Conservation (phyloP, 1,140 invertebrate species). For the Drosophila chauvacae region DNA sequence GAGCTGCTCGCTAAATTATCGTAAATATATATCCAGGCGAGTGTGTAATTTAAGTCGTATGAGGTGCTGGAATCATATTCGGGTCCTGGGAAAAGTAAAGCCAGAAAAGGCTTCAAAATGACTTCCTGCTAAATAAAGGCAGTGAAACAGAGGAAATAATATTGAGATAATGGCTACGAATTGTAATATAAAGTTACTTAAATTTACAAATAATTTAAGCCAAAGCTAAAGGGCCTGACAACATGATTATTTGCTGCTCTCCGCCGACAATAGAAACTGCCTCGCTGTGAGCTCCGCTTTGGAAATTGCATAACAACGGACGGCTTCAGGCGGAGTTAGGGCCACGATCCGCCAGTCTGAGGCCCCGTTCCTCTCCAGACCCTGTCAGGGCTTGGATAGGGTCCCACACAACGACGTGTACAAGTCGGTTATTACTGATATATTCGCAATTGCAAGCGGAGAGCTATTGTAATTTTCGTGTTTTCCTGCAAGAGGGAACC, state of each 20-base stretch:
- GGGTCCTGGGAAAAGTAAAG: neutral
- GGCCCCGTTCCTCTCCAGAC: constrained; percentile 1
- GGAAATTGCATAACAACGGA: constrained; percentile 39
- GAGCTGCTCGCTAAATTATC: constrained; percentile 37
- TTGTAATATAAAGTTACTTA: constrained; percentile 3
- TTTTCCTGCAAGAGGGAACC: constrained; percentile 59
- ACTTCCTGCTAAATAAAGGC: neutral
- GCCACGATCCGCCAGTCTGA: constrained; percentile 22
- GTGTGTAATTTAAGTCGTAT: constrained; percentile 31
- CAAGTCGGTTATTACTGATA: constrained; percentile 77
- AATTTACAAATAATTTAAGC: constrained; percentile 12
- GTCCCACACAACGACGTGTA: constrained; percentile 58
- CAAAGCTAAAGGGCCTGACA: constrained; percentile 22
- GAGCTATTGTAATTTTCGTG: constrained; percentile 78
- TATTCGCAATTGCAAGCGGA: constrained; percentile 56
- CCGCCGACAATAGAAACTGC: constrained; percentile 33
- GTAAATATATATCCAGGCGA: constrained; percentile 36
- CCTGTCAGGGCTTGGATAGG: constrained; percentile 16
- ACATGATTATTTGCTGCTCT: constrained; percentile 31
- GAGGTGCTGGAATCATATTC: constrained; percentile 9
- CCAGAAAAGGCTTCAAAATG: neutral
- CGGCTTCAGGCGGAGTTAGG: constrained; percentile 27
- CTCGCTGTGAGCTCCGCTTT: constrained; percentile 3
- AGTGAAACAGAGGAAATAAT: neutral
- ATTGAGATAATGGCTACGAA: neutral